These are phyloP conservation scores for Plutomurus gul DNA, from an alignment of 1,140 invertebrate species.

Conservation along the genomic window DNA sequence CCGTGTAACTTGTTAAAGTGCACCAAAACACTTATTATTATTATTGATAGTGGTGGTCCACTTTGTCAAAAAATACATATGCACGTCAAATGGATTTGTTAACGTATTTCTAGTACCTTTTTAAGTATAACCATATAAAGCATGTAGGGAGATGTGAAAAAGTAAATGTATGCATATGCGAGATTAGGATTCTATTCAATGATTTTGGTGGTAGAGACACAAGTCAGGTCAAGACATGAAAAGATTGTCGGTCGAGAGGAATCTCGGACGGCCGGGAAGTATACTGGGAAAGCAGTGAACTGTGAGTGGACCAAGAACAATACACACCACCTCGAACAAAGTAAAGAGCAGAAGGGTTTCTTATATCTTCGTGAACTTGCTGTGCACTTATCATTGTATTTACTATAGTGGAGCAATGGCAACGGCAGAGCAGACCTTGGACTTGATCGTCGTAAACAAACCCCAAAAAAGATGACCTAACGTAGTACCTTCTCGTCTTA, in stretches of 20 bases:
- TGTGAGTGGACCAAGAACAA: not conserved
- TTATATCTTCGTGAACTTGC: not conserved
- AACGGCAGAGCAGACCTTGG: slow-evolving; percentile 32
- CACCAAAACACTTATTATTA: no score
- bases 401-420: not conserved
- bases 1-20: not conserved
- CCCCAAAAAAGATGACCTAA: slow-evolving; percentile 47
- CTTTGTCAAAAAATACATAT: no score
- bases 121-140: not conserved
- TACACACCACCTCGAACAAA: not conserved
- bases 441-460: slow-evolving; percentile 50
- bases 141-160: not conserved
- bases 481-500: slow-evolving; percentile 16
- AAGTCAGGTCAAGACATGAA: no score
- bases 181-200: not conserved
- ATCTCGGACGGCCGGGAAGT: not conserved
- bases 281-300: slow-evolving; percentile 9
- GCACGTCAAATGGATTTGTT: no score
- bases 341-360: slow-evolving; percentile 9
- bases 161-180: no score
- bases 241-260: not conserved
- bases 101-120: not conserved
- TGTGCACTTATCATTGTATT: not conserved
- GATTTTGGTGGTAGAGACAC: not conserved
- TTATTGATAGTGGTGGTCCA: no score